phyloP scores from a whole-genome alignment of 2,113 vertebrate genomes.

The Gasterosteus aculeatus region DNA sequence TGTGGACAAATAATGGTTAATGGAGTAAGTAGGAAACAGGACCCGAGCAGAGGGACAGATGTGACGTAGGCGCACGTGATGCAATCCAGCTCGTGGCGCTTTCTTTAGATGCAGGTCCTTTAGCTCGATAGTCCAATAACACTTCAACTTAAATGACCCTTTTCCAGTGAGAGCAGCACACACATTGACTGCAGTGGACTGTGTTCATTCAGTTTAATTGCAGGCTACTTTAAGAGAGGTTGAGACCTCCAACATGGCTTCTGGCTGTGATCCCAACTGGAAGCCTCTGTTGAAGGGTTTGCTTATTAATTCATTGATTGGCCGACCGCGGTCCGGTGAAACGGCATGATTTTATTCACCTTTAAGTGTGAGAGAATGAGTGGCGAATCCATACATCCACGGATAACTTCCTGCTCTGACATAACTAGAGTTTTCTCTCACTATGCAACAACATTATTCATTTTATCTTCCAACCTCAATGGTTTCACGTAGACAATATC shows the following conservation, averaged over 20 bases:
- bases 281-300: constrained; percentile 7
- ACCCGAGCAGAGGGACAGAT: constrained; percentile 18
- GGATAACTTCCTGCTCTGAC: background rate
- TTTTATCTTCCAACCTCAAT: constrained; percentile 4
- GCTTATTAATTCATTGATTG: background rate
- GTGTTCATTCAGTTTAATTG: constrained; percentile 2
- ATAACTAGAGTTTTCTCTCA: constrained; percentile 15
- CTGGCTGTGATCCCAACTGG: background rate
- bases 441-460: constrained; percentile 11
- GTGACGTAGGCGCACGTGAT: constrained; percentile 9
- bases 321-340: background rate
- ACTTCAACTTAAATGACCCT: background rate
- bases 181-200: background rate
- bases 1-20: constrained; percentile 50
- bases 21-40: constrained; percentile 13
- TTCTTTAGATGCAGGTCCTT: background rate
- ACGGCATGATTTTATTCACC: background rate
- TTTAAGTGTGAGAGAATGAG: background rate
- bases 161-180: background rate
- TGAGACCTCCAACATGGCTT: background rate
- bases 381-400: background rate
- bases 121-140: background rate
- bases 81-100: background rate
- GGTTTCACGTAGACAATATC: too few relatives aligned
- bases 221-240: background rate